Conservation (phyloP, 2,888 invertebrate genomes). For the Unio pictorum region DNA sequence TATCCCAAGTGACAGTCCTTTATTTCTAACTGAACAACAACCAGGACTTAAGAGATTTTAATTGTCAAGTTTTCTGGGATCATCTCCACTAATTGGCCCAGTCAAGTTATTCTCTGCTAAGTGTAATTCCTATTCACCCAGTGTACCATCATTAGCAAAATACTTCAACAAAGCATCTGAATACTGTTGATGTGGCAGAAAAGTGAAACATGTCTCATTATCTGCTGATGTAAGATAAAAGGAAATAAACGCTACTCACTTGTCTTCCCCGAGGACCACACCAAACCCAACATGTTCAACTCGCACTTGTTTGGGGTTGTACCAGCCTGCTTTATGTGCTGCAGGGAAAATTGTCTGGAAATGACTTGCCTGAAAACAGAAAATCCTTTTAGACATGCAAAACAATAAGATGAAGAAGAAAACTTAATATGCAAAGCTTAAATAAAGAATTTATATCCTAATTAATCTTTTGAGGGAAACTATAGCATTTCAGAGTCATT, state of each 20-base stretch:
- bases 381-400: too few species aligned
- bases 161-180: too few species aligned
- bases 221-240: neutral
- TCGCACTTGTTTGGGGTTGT: constrained; percentile 78
- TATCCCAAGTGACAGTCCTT: too few species aligned
- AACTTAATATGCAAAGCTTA: neutral
- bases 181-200: neutral
- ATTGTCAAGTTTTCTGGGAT: too few species aligned
- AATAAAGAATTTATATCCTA: neutral
- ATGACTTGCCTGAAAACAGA: constrained; percentile 75
- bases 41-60: too few species aligned
- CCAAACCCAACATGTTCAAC: constrained; percentile 96
- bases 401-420: too few species aligned
- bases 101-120: too few species aligned
- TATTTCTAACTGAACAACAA: too few species aligned
- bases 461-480: neutral
- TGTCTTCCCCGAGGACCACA: constrained; percentile 97
- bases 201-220: neutral
- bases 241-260: constrained; percentile 56
- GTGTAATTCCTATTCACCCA: too few species aligned
- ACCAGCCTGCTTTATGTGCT: constrained; percentile 84
- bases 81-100: too few species aligned
- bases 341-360: constrained; percentile 82
- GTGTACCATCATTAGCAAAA: too few species aligned
- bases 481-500: neutral